A percentile compares a stretch with the other conserved stretches of the same genome.
phyloP scores from a whole-genome alignment of 2,888 invertebrate genomes.

The Lycia hirtaria region DNA sequence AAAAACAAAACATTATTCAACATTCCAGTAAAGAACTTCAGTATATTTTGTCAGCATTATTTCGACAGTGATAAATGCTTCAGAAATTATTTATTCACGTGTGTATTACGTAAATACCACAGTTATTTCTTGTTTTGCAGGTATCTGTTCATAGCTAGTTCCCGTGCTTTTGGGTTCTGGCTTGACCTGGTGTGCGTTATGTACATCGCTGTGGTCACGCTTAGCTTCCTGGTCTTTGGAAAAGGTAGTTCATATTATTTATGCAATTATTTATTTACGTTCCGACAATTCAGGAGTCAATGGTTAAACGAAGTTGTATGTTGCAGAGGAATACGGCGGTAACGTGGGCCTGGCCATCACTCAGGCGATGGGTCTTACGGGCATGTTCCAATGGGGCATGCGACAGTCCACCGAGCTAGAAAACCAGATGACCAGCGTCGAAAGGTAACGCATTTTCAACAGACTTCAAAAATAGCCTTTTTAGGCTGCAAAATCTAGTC shows the following conservation, averaged over 20 bases:
- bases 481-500: no score
- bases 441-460: constrained; percentile 83
- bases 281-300: no score
- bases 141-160: constrained; percentile 94
- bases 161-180: constrained; percentile 97
- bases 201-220: constrained; percentile 94
- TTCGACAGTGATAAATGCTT: no score
- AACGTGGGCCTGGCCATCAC: constrained; percentile 92
- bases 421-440: constrained; percentile 96
- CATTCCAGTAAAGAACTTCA: no score
- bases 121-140: constrained; percentile 45
- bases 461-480: no score
- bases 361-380: constrained; percentile 91
- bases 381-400: constrained; percentile 96
- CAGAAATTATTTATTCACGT: no score
- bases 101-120: no score
- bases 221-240: constrained; percentile 92
- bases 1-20: no score
- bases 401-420: constrained; percentile 95
- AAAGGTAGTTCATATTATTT: constrained; percentile 61
- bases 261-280: no score
- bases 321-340: constrained; percentile 86
- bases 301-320: background rate
- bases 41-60: no score
- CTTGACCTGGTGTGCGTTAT: constrained; percentile 94